Evolutionary conservation across 2,888 invertebrate genomes (phyloP).

Genomic region (Empis livida): DNA sequence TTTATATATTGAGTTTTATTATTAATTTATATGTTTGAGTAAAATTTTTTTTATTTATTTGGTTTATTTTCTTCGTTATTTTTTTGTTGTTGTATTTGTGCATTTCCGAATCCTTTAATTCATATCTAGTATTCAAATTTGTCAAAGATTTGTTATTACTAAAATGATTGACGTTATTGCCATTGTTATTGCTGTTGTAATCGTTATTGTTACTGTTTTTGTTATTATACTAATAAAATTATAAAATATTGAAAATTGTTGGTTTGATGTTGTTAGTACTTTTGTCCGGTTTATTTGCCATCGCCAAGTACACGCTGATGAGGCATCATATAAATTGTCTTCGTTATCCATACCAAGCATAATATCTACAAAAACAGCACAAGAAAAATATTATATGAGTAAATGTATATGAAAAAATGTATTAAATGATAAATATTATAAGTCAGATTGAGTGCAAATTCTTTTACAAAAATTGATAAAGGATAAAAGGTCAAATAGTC

Average conservation of each 20-base stretch:
- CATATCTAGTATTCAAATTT: background rate
- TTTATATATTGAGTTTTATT: no score
- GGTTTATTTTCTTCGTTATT: no score
- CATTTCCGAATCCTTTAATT: no score
- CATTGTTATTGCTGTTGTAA: background rate
- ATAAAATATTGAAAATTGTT: no score
- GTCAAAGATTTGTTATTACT: background rate
- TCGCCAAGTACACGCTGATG: background rate
- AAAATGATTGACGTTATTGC: background rate
- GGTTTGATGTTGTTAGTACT: no score
- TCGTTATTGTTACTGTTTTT: background rate
- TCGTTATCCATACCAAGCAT: background rate
- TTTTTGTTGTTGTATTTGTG: no score
- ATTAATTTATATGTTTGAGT: no score
- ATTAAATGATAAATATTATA: background rate
- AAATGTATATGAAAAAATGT: background rate
- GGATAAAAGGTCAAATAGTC: no score
- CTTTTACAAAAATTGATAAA: background rate
- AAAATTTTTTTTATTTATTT: no score
- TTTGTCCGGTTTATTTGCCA: no score
- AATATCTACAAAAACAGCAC: background rate
- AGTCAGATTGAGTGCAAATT: background rate
- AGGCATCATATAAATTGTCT: background rate
- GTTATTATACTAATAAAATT: no score
- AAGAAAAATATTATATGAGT: background rate